These are phyloP conservation scores for Eupsittula cactorum DNA, from an alignment of 2,113 vertebrate genomes.

Conservation along the genomic window DNA sequence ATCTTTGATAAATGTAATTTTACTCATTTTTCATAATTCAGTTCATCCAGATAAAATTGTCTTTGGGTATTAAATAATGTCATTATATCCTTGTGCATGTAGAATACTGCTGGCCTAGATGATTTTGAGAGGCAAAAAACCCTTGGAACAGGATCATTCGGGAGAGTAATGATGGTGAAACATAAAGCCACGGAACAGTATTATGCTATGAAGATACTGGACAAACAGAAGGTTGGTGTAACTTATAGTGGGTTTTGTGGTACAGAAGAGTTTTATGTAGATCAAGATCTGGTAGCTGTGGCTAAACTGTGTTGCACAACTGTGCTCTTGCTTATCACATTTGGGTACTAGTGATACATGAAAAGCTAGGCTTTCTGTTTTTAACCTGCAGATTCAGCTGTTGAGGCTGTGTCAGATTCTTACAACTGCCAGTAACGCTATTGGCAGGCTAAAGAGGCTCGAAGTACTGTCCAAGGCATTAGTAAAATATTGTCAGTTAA, in stretches of 20 bases:
- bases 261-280: neutral
- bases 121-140: conserved; percentile 98
- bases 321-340: neutral
- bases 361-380: neutral
- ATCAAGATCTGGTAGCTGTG: neutral
- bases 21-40: neutral
- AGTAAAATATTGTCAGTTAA: neutral
- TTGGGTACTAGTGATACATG: neutral
- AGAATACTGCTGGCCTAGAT: conserved; percentile 95
- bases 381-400: neutral
- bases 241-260: neutral
- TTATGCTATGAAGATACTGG: conserved; percentile 99
- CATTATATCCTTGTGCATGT: conserved; percentile 14
- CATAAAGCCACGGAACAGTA: conserved; percentile 96
- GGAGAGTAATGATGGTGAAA: conserved; percentile 98
- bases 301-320: neutral
- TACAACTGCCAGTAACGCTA: neutral
- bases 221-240: conserved; percentile 94
- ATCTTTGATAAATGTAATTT: neutral
- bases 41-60: neutral
- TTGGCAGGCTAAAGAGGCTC: neutral
- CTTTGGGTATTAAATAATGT: neutral
- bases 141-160: conserved; percentile 96
- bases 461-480: neutral
- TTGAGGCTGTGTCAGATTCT: neutral